phyloP scores from a whole-genome alignment of 2,797 vertebrate species.

The Halcyon leucocephala region DNA sequence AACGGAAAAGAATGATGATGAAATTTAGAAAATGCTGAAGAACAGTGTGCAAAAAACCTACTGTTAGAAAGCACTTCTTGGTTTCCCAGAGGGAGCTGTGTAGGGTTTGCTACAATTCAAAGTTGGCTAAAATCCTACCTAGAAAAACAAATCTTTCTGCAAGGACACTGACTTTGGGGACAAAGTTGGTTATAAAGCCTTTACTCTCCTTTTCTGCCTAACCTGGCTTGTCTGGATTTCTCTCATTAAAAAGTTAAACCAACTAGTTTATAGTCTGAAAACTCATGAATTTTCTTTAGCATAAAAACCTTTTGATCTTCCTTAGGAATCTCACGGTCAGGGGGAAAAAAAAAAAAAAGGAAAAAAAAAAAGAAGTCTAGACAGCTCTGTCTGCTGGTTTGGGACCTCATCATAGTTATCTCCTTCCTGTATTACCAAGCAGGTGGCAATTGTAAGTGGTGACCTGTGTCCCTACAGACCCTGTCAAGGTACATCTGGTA shows the following conservation, averaged over 20 bases:
- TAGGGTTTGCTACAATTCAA: background rate
- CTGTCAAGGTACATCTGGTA: background rate
- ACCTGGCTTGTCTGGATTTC: background rate
- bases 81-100: background rate
- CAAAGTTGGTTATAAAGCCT: background rate
- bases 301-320: background rate
- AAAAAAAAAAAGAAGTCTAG: background rate
- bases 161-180: background rate
- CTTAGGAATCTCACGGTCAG: background rate
- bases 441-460: background rate
- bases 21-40: background rate
- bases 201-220: background rate
- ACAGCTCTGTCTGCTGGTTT: background rate
- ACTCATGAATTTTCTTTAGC: background rate
- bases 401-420: background rate
- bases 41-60: background rate
- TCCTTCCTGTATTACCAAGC: background rate
- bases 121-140: background rate
- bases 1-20: background rate
- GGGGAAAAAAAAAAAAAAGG: background rate
- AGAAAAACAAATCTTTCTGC: background rate
- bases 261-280: background rate
- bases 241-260: background rate
- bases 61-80: background rate
- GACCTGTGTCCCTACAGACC: background rate